Percentiles rank a stretch among this genome's conserved stretches.
These are phyloP conservation scores for Dryobates pubescens DNA, from an alignment of 2,797 vertebrate genomes.

Conservation along the genomic window DNA sequence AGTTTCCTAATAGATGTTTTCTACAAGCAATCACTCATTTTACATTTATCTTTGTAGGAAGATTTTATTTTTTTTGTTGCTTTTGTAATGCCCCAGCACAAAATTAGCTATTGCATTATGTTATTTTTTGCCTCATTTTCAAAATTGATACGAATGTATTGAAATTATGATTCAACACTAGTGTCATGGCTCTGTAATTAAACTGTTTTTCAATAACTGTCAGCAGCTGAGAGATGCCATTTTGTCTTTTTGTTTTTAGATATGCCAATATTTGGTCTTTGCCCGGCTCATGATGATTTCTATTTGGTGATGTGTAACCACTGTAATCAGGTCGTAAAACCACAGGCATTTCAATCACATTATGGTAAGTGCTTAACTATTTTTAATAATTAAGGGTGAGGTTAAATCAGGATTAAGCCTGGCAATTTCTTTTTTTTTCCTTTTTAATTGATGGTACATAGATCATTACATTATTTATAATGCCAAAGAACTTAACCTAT, in stretches of 20 bases:
- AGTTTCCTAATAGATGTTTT: slow-evolving; percentile 45
- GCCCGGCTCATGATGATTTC: slow-evolving; percentile 98
- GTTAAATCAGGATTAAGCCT: slow-evolving; percentile 75
- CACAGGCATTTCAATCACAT: slow-evolving; percentile 99
- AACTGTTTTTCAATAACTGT: slow-evolving; percentile 43
- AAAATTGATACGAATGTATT: slow-evolving; percentile 54
- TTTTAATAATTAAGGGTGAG: slow-evolving; percentile 75
- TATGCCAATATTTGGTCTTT: slow-evolving; percentile 99
- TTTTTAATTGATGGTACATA: slow-evolving; percentile 34
- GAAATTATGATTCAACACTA: slow-evolving; percentile 46
- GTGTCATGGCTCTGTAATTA: slow-evolving; percentile 63
- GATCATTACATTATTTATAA: slow-evolving; percentile 51
- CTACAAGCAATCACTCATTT: slow-evolving; percentile 28
- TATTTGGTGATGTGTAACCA: slow-evolving; percentile 99
- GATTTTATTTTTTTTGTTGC: slow-evolving; percentile 47
- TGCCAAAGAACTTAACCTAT: slow-evolving; percentile 43
- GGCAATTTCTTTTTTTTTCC: slow-evolving; percentile 7
- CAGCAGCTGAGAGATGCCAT: slow-evolving; percentile 72
- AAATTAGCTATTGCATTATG: slow-evolving; percentile 49
- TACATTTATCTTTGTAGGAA: slow-evolving; percentile 42
- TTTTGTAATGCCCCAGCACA: slow-evolving; percentile 32
- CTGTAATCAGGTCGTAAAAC: slow-evolving; percentile 98
- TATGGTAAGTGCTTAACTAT: slow-evolving; percentile 90
- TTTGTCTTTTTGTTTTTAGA: slow-evolving; percentile 85
- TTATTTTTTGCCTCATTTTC: slow-evolving; percentile 47